These are phyloP conservation scores for Pilophorus perplexus DNA, from an alignment of 2,888 invertebrate genomes.

Conservation along the genomic window DNA sequence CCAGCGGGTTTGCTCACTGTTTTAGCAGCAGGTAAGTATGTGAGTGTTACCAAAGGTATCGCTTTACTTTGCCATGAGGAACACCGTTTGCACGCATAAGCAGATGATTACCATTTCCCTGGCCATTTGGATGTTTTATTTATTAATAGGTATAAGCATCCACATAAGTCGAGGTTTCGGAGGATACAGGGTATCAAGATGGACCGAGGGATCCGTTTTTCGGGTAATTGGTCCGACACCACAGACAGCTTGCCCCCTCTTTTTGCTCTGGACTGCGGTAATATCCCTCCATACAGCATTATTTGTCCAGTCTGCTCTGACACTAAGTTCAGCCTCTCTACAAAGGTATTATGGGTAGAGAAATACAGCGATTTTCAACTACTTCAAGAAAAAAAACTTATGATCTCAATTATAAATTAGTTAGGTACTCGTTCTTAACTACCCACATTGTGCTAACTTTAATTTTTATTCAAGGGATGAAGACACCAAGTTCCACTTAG, in stretches of 20 bases:
- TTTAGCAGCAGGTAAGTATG: constrained; percentile 54
- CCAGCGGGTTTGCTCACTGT: constrained; percentile 60
- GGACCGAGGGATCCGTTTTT: constrained; percentile 47
- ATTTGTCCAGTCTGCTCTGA: constrained; percentile 48
- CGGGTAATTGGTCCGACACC: constrained; percentile 49
- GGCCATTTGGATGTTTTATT: neutral
- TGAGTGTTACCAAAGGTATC: neutral
- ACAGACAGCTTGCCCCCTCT: constrained; percentile 47
- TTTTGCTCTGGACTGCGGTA: constrained; percentile 48
- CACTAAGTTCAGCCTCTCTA: constrained; percentile 44
- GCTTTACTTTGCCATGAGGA: neutral
- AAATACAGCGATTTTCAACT: neutral
- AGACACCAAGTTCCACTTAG: constrained; percentile 47
- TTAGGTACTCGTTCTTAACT: too few relatives aligned
- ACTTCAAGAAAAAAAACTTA: too few relatives aligned
- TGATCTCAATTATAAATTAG: too few relatives aligned
- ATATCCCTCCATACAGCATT: constrained; percentile 48
- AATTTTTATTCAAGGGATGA: constrained; percentile 44
- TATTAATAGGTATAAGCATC: constrained; percentile 49
- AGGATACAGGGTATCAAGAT: constrained; percentile 49
- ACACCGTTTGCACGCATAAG: neutral
- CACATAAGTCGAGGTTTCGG: constrained; percentile 50
- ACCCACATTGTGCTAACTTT: too few relatives aligned
- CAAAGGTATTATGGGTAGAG: constrained; percentile 20
- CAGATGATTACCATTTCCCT: neutral